Evolutionary conservation across 2,888 invertebrate genomes (phyloP), one percentile per base, ranked within the genome.

Genomic region (Octonoba sinensis): DNA sequence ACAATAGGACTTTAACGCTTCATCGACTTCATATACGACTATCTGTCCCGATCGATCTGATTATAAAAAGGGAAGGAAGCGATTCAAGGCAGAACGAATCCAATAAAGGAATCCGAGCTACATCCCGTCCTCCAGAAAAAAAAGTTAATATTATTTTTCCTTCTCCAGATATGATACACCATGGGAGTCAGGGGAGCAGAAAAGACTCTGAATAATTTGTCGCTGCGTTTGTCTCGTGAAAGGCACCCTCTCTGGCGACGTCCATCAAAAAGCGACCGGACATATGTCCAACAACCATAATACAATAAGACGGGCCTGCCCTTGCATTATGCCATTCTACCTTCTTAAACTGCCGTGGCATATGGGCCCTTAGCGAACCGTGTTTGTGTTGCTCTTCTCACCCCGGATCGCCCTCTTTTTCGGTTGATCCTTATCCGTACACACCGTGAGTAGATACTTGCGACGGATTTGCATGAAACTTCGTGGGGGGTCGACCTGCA

Each of bases 151-250:
- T 56, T 20, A 56, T 22, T 18, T 56, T 56, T 56, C 22, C 56
- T 22, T 56, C 56, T 56, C 8, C 56, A 56, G 56, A 69, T 54
- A 62, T 54, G 51, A 60, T 66, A 67, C 67, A 51, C 75, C 60
- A 62, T 69, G 76, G 70, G 70, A 77, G 76, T 77, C 56, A 75
- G 36, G 36, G 36, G 36, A 11, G 6, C 36, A 36, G 36, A 51
- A 69, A 49, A 74, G 73, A 73, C 73, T 81, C 54, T 69, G 64
- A 81, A 81, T 81, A 81, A 81, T 81, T 81, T 81, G 79, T 81
- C 79, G 79, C 62, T 12, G 56, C 51, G 62, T 77, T 77, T 77
- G 69, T 77, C 46, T 69, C 16, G 47, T 69, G 60, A 77, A 77
- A 70, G 49, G 73, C 56, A 27, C 16, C 36, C 51, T 62, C 24